Evolutionary conservation across 1,140 invertebrate genomes (phyloP).

Genomic region (Drosophila bocki): DNA sequence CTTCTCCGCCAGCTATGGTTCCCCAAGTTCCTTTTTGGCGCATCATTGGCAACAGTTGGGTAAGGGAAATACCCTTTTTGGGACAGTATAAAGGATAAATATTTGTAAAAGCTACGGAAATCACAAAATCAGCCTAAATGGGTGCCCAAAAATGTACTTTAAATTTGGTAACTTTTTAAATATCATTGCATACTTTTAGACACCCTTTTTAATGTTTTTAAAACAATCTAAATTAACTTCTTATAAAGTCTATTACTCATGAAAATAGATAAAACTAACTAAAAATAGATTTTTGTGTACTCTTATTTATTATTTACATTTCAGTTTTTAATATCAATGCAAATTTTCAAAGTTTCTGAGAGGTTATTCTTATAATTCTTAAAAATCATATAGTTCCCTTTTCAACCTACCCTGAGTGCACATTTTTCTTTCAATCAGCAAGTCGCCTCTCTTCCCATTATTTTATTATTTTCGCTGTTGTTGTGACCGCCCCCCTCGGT

Average conservation of each 20-base stretch:
- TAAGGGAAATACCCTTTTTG: slow-evolving; percentile 8
- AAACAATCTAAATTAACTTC: background rate
- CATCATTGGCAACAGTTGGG: background rate
- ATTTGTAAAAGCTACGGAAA: background rate
- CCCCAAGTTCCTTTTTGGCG: slow-evolving; percentile 11
- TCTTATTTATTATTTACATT: background rate
- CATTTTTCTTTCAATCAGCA: background rate
- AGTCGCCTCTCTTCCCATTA: background rate
- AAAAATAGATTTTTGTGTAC: too few species aligned
- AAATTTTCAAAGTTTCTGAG: background rate
- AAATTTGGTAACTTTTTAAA: background rate
- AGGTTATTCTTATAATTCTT: too few species aligned
- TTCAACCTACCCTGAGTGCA: background rate
- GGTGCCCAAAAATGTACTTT: background rate
- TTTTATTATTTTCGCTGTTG: slow-evolving; percentile 18
- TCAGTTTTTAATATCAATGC: background rate
- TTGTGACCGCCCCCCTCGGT: slow-evolving; percentile 32
- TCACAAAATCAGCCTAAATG: background rate
- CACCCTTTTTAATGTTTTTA: background rate
- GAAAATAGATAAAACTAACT: too few species aligned
- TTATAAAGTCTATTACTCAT: background rate
- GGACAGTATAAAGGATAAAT: background rate
- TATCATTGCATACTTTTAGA: background rate
- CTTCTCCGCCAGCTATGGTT: background rate
- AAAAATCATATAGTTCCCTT: too few species aligned